Conservation (phyloP, 2,113 vertebrate species). For the Atlantisia rogersi region DNA sequence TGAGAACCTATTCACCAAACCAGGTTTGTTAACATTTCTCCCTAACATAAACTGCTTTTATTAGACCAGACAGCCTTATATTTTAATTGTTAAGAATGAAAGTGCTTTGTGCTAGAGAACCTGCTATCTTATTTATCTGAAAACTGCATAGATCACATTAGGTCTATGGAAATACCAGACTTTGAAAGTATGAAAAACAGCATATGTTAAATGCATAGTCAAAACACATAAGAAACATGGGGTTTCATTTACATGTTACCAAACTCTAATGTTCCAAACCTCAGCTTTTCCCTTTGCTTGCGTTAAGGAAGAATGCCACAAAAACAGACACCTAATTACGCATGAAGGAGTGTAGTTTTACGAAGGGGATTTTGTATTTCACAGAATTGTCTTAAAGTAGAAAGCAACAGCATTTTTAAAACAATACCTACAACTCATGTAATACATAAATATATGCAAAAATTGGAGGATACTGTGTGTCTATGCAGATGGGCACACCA, state of each 20-base stretch:
- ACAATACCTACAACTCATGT: background rate
- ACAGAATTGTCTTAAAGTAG: background rate
- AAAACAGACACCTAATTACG: background rate
- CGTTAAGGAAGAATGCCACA: background rate
- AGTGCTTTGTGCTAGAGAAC: background rate
- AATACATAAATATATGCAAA: background rate
- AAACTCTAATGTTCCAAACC: constrained; percentile 39
- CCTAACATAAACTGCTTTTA: constrained; percentile 12
- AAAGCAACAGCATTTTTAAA: background rate
- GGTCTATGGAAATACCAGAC: background rate
- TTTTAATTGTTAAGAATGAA: constrained; percentile 15
- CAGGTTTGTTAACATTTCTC: constrained; percentile 9
- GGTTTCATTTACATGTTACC: constrained; percentile 14
- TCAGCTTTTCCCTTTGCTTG: background rate
- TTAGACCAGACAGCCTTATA: constrained; percentile 6
- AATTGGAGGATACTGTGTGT: background rate
- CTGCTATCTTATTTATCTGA: constrained; percentile 9
- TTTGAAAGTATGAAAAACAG: constrained; percentile 57
- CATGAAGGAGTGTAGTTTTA: background rate
- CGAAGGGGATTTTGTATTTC: background rate
- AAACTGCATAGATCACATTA: constrained; percentile 27
- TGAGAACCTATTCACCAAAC: background rate
- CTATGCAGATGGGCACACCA: background rate
- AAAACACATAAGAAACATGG: constrained; percentile 9
- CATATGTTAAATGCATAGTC: background rate